Evolutionary conservation across 2,113 vertebrate species (phyloP).

Genomic region (Podarcis cretensis): DNA sequence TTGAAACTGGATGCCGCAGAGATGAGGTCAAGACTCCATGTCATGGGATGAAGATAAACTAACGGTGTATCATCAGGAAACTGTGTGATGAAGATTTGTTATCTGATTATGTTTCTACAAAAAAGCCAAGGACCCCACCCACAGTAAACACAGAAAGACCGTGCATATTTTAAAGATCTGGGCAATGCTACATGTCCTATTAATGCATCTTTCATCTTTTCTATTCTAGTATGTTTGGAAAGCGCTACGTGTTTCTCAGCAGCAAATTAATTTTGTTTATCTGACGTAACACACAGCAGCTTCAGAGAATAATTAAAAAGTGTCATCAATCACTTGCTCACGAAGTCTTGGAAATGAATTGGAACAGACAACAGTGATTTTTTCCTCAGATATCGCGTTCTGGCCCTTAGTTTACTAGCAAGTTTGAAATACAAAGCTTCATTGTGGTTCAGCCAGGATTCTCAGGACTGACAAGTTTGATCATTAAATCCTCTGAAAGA

Average conservation of each 20-base stretch:
- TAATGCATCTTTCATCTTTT: slow-evolving; percentile 35
- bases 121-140: not conserved
- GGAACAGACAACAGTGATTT: slow-evolving; percentile 32
- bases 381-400: slow-evolving; percentile 40
- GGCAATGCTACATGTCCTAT: not conserved
- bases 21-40: not conserved
- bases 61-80: not conserved
- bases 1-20: not conserved
- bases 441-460: slow-evolving; percentile 31
- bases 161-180: not conserved
- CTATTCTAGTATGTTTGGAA: slow-evolving; percentile 25
- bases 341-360: slow-evolving; percentile 25
- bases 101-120: not conserved
- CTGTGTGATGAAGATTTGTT: not conserved
- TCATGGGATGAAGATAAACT: not conserved
- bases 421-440: slow-evolving; percentile 9
- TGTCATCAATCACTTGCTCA: slow-evolving; percentile 17
- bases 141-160: not conserved
- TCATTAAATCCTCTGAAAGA: not conserved
- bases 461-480: not conserved
- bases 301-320: slow-evolving; percentile 42
- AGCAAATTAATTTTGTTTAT: slow-evolving; percentile 38
- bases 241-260: slow-evolving; percentile 20
- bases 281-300: slow-evolving; percentile 24
- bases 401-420: slow-evolving; percentile 23